Evolutionary conservation across 1,140 invertebrate genomes (phyloP).

Genomic region (Drosophila teissieri): DNA sequence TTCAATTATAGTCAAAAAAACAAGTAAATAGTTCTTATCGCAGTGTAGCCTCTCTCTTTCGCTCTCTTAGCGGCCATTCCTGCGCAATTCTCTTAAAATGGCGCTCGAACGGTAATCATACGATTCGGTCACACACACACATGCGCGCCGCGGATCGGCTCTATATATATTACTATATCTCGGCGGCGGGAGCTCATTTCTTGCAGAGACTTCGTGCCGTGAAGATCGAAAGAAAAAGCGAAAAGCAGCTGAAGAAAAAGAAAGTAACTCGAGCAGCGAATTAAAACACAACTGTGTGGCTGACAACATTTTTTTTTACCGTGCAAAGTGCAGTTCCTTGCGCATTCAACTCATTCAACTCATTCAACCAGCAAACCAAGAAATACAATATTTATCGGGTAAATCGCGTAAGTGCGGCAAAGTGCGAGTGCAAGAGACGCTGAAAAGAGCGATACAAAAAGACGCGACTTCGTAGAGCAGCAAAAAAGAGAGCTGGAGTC

Average conservation of each 20-base stretch:
- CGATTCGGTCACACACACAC: slow-evolving; percentile 1
- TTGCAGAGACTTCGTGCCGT: slow-evolving; percentile 69
- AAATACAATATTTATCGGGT: slow-evolving; percentile 10
- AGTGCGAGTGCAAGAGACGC: slow-evolving; percentile 42
- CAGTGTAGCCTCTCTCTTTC: slow-evolving; percentile 20
- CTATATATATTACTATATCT: slow-evolving; percentile 66
- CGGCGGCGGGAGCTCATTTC: slow-evolving; percentile 65
- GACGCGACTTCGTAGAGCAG: slow-evolving; percentile 1
- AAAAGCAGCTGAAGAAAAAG: slow-evolving; percentile 5
- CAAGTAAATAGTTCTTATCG: background rate
- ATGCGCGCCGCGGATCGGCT: slow-evolving; percentile 26
- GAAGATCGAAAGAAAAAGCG: slow-evolving; percentile 35
- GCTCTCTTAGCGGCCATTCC: slow-evolving; percentile 31
- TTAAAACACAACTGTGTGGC: background rate
- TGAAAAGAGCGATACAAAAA: slow-evolving; percentile 6
- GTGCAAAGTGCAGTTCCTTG: slow-evolving; percentile 30
- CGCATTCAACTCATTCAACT: background rate
- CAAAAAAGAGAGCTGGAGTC: background rate
- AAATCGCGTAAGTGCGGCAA: slow-evolving; percentile 27
- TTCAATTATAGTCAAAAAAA: background rate
- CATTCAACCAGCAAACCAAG: background rate
- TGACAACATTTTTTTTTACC: slow-evolving; percentile 33
- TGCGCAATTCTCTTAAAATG: slow-evolving; percentile 59
- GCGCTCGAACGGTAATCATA: slow-evolving; percentile 43
- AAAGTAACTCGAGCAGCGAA: slow-evolving; percentile 21